Conservation (phyloP, 1,140 invertebrate species). For the Caerostris extrusa region DNA sequence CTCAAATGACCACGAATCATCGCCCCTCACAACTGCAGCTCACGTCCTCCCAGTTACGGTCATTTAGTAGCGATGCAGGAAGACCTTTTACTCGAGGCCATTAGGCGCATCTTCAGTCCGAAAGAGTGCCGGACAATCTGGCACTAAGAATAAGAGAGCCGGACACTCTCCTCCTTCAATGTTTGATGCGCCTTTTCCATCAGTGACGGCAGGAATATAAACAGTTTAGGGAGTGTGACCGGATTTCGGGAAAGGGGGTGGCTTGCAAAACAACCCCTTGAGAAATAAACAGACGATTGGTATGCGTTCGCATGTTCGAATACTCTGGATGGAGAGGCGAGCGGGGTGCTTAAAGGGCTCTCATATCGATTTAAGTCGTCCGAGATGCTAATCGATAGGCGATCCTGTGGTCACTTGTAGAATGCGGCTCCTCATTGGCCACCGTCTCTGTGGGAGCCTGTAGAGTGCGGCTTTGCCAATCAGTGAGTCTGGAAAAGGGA, state of each 20-base stretch:
- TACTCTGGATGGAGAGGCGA: neutral
- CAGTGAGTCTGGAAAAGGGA: too few relatives aligned
- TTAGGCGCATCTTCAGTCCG: neutral
- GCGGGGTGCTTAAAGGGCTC: neutral
- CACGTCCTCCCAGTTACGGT: constrained; percentile 2
- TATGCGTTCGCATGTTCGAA: constrained; percentile 5
- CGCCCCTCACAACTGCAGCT: neutral
- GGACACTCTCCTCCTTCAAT: neutral
- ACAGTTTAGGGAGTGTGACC: constrained; percentile 34
- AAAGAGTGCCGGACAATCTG: neutral
- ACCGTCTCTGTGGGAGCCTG: too few relatives aligned
- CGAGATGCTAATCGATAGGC: neutral
- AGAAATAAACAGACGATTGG: constrained; percentile 35
- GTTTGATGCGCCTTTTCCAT: constrained; percentile 38
- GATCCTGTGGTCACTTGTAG: neutral
- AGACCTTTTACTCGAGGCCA: neutral
- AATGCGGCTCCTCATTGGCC: neutral
- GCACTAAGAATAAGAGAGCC: neutral
- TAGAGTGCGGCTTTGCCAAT: too few relatives aligned
- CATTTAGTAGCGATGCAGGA: neutral
- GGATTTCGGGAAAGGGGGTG: neutral
- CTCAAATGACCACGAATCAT: neutral
- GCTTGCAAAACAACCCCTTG: neutral
- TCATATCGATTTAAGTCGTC: neutral
- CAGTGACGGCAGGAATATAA: neutral